Conservation (phyloP, 2,888 invertebrate species). For the Platypus cylindrus region DNA sequence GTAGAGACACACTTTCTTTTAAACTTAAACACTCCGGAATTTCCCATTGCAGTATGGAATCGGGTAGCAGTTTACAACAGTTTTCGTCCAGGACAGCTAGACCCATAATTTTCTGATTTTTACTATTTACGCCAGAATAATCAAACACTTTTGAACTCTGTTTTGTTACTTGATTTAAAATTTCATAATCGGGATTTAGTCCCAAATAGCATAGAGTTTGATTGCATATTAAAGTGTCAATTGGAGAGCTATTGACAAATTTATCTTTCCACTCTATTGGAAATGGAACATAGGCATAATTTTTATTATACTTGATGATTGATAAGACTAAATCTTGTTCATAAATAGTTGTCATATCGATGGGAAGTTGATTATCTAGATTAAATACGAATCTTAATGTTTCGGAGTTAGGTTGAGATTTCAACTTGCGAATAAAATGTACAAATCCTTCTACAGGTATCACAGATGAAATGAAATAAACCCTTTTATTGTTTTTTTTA, state of each 20-base stretch:
- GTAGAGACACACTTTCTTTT: slow-evolving; percentile 64
- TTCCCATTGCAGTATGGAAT: slow-evolving; percentile 45
- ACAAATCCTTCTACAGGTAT: slow-evolving; percentile 29
- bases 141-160: slow-evolving; percentile 33
- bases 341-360: slow-evolving; percentile 44
- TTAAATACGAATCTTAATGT: slow-evolving; percentile 41
- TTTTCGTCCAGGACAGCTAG: slow-evolving; percentile 37
- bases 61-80: slow-evolving; percentile 26
- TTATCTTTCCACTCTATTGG: slow-evolving; percentile 26
- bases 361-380: slow-evolving; percentile 43
- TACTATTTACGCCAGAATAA: slow-evolving; percentile 29
- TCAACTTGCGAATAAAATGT: slow-evolving; percentile 27
- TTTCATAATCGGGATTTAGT: slow-evolving; percentile 29
- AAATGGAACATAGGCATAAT: slow-evolving; percentile 24
- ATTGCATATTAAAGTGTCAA: too few species aligned
- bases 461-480: slow-evolving; percentile 26
- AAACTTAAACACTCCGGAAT: slow-evolving; percentile 61
- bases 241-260: too few species aligned
- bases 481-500: slow-evolving; percentile 17
- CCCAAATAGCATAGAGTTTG: slow-evolving; percentile 27
- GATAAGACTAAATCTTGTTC: slow-evolving; percentile 67
- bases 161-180: too few species aligned
- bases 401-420: slow-evolving; percentile 20
- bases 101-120: slow-evolving; percentile 55
- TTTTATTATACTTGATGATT: slow-evolving; percentile 47